A percentile compares a stretch with the other conserved stretches of the same genome.
These are phyloP conservation scores for Pseudachorutes palmiensis DNA, from an alignment of 1,140 invertebrate species.

Conservation along the genomic window DNA sequence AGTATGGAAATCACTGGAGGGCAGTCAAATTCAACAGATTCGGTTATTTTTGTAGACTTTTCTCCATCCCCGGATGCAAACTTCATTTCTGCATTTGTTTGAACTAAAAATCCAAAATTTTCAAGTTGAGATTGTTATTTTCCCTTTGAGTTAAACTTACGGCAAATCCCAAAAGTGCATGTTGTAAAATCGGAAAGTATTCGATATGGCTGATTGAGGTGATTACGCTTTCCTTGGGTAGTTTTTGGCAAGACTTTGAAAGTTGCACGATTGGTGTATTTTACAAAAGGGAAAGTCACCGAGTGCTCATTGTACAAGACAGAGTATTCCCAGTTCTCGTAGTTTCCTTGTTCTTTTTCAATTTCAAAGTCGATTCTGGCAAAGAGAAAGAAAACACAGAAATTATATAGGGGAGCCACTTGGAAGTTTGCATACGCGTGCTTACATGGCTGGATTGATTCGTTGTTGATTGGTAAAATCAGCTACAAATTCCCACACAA, in stretches of 20 bases:
- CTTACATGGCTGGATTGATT: constrained; percentile 63
- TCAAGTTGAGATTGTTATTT: not conserved
- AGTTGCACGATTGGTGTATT: constrained; percentile 51
- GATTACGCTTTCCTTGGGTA: not conserved
- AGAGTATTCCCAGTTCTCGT: constrained; percentile 60
- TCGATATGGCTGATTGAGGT: constrained; percentile 42
- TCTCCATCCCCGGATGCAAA: constrained; percentile 41
- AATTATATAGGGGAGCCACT: no score
- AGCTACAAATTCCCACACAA: constrained; percentile 62
- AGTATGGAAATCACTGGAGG: constrained; percentile 49
- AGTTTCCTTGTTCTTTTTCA: constrained; percentile 54
- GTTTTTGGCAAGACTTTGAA: constrained; percentile 49
- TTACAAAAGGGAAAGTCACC: constrained; percentile 54
- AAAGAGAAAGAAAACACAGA: constrained; percentile 32
- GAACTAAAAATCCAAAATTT: constrained; percentile 45
- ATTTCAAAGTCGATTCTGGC: constrained; percentile 54
- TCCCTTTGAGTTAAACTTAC: constrained; percentile 47
- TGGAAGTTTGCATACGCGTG: constrained; percentile 29
- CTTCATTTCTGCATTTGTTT: constrained; percentile 52
- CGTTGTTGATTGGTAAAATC: constrained; percentile 63
- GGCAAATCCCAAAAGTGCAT: constrained; percentile 55
- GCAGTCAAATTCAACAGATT: constrained; percentile 56
- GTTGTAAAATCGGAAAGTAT: constrained; percentile 56
- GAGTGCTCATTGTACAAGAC: constrained; percentile 56
- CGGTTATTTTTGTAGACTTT: constrained; percentile 49